Percentiles rank a stretch among this genome's conserved stretches.
Conservation (phyloP, 2,113 vertebrate genomes). For the Osmerus eperlanus region DNA sequence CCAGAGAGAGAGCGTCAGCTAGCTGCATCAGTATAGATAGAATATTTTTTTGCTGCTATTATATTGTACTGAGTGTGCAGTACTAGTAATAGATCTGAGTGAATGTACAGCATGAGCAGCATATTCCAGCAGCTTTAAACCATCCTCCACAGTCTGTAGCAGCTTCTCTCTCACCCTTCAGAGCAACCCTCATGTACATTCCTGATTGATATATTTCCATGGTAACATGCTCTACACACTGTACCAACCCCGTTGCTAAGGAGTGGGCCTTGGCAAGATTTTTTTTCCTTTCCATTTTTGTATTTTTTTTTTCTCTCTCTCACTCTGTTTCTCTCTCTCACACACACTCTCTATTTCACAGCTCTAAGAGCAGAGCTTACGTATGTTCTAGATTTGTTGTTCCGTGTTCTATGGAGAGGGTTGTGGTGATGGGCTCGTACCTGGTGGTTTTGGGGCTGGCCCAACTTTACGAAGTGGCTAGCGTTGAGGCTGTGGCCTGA, state of each 20-base stretch:
- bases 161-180: slow-evolving; percentile 70
- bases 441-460: slow-evolving; percentile 24
- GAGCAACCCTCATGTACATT: slow-evolving; percentile 80
- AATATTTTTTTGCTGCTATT: too few relatives aligned
- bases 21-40: too few relatives aligned
- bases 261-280: slow-evolving; percentile 71
- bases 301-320: slow-evolving; percentile 43
- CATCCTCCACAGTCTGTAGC: neutral
- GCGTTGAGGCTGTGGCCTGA: slow-evolving; percentile 28
- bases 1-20: too few relatives aligned
- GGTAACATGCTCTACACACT: slow-evolving; percentile 80
- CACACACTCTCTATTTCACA: neutral
- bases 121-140: too few relatives aligned
- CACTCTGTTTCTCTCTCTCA: slow-evolving; percentile 29
- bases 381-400: slow-evolving; percentile 25
- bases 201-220: slow-evolving; percentile 93
- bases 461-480: slow-evolving; percentile 46
- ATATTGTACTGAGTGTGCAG: neutral
- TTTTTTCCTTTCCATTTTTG: slow-evolving; percentile 56
- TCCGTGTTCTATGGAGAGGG: slow-evolving; percentile 14
- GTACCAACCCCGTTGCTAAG: slow-evolving; percentile 69
- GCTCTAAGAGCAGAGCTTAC: slow-evolving; percentile 31
- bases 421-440: slow-evolving; percentile 26
- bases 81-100: neutral
- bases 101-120: neutral